These are phyloP conservation scores for Charanyca ferruginea DNA, from an alignment of 2,888 invertebrate species.

Conservation along the genomic window DNA sequence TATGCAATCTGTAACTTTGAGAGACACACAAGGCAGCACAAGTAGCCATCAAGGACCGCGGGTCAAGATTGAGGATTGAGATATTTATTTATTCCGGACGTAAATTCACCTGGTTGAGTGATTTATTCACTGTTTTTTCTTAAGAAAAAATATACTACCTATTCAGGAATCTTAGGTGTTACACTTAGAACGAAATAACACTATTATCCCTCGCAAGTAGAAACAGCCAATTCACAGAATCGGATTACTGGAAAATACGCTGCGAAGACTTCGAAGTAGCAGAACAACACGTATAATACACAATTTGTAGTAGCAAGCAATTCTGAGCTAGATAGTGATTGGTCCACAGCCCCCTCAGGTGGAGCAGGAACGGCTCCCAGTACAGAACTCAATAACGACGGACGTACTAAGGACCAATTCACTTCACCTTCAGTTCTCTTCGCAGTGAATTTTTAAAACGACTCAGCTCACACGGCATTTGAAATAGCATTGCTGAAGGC, in stretches of 20 bases:
- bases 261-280: slow-evolving; percentile 22
- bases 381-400: slow-evolving; percentile 39
- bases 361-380: slow-evolving; percentile 4
- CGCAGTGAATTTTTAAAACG: slow-evolving; percentile 62
- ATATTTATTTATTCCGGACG: not conserved
- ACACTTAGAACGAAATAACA: slow-evolving; percentile 23
- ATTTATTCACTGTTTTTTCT: not conserved
- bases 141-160: slow-evolving; percentile 12
- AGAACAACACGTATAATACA: slow-evolving; percentile 24
- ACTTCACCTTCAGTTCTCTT: slow-evolving; percentile 49
- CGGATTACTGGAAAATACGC: slow-evolving; percentile 35
- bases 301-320: slow-evolving; percentile 27
- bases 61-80: not conserved
- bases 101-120: not conserved
- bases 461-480: slow-evolving; percentile 52
- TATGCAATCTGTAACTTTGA: no score
- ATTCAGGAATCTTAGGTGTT: not conserved
- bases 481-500: slow-evolving; percentile 44
- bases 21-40: not conserved
- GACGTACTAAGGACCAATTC: slow-evolving; percentile 58
- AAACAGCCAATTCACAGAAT: slow-evolving; percentile 38
- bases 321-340: slow-evolving; percentile 42
- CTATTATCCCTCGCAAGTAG: slow-evolving; percentile 15
- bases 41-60: not conserved
- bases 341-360: slow-evolving; percentile 35